These are phyloP conservation scores for Orgyia antiqua DNA, from an alignment of 2,888 invertebrate species.

Conservation along the genomic window DNA sequence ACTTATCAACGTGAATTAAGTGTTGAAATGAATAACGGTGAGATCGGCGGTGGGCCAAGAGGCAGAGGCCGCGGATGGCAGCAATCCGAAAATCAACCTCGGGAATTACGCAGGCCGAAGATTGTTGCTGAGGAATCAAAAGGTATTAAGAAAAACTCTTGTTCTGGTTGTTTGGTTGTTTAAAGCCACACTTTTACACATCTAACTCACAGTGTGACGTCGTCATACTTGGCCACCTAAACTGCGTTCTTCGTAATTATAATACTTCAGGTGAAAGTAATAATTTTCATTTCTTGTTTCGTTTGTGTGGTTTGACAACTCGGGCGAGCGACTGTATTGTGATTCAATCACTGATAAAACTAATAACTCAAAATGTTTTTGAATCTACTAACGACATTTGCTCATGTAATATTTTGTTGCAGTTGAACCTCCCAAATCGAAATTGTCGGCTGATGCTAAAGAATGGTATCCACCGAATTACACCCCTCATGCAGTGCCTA, in stretches of 20 bases:
- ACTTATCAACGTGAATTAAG: slow-evolving; percentile 28
- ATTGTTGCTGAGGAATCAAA: slow-evolving; percentile 51
- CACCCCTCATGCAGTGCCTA: slow-evolving; percentile 47
- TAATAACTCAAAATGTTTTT: too few species aligned
- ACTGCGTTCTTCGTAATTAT: slow-evolving; percentile 50
- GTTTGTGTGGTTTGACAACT: slow-evolving; percentile 57
- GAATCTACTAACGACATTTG: too few species aligned
- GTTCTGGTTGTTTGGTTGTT: too few species aligned
- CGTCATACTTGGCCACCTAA: slow-evolving; percentile 43
- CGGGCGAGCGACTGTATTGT: slow-evolving; percentile 32
- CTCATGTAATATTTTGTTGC: slow-evolving; percentile 22
- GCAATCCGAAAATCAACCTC: slow-evolving; percentile 64
- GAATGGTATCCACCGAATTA: slow-evolving; percentile 80
- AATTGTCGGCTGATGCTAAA: slow-evolving; percentile 76
- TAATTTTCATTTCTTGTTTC: slow-evolving; percentile 69
- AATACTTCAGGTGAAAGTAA: slow-evolving; percentile 69
- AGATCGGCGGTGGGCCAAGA: slow-evolving; percentile 68
- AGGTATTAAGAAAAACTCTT: slow-evolving; percentile 42
- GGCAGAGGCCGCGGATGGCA: slow-evolving; percentile 74
- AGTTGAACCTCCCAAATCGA: slow-evolving; percentile 63
- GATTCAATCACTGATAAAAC: slow-evolving; percentile 30
- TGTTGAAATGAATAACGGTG: slow-evolving; percentile 74
- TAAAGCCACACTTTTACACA: slow-evolving; percentile 23
- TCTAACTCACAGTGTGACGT: slow-evolving; percentile 39
- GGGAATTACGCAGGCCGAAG: slow-evolving; percentile 67